Base-by-base conservation (phyloP, 2,888 invertebrate genomes). In the Drosophila fulvimacula region DNA sequence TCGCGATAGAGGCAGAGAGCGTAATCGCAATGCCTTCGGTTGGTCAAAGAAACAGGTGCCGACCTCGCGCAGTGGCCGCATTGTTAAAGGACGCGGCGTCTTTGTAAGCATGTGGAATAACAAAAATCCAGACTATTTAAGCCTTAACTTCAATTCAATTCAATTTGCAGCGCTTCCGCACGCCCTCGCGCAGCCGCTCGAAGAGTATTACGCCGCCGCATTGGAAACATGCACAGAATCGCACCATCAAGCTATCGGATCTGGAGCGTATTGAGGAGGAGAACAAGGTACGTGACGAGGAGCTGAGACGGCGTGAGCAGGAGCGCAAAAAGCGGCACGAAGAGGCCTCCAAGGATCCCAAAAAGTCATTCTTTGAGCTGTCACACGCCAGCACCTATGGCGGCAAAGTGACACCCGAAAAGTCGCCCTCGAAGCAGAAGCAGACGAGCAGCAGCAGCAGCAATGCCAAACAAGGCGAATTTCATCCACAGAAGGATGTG, bases 161-260 rank as follows among this genome's bases (percentile, higher is more conserved):
- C 91, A 88, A 9, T 72, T 58, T 91, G 88, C 41, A 97, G 97
- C 95, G 97, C 55, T 98, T 96, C 92, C 95, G 96, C 76, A 97
- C 97, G 0, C 97, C 97, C 41, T 93, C 93, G 44, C 94, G 96
- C 15, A 97, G 97, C 67, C 95, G 98, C 0, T 97, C 97, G 0
- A 95, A 97, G 60, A 98, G 98, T 87, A 95, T 95, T 32, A 98
- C 98, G 1, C 98, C 98, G 11, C 97, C 98, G 9, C 98, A 98
- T 93, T 98, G 98, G 98, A 95, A 96, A 44, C 96, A 97, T 88
- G 98, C 97, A 69, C 96, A 97, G 91, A 94, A 96, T 24, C 94
- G 97, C 57, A 96, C 96, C 53, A 96, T 98, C 75, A 96, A 97
- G 91, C 93, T 97, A 2, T 95, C 96, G 0, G 96, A 97, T 88